These are phyloP conservation scores for Chymomyza procnemis DNA, from an alignment of 2,888 invertebrate genomes.

Conservation along the genomic window DNA sequence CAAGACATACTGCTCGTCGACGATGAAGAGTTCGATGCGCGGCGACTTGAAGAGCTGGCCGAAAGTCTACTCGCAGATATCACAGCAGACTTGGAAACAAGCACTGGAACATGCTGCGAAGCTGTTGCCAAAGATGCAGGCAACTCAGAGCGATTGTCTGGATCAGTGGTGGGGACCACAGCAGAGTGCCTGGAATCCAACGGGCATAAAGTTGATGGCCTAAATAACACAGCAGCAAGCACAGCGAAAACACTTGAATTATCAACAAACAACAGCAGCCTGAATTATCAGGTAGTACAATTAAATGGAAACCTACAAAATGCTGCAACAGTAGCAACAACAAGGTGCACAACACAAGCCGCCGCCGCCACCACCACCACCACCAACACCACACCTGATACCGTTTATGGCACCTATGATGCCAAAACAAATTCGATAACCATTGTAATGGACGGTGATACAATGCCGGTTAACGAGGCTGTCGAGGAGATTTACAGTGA, in stretches of 20 bases:
- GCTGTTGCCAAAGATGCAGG: slow-evolving; percentile 80
- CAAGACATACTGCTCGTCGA: slow-evolving; percentile 85
- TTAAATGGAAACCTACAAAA: slow-evolving; percentile 52
- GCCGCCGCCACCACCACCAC: too few species aligned
- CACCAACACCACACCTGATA: slow-evolving; percentile 80
- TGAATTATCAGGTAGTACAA: slow-evolving; percentile 44
- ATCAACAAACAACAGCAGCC: slow-evolving; percentile 23
- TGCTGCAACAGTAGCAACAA: slow-evolving; percentile 6
- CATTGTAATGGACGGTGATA: slow-evolving; percentile 82
- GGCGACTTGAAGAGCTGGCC: slow-evolving; percentile 89
- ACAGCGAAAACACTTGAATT: slow-evolving; percentile 17
- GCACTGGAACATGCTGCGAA: slow-evolving; percentile 82
- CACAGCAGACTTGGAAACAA: slow-evolving; percentile 83
- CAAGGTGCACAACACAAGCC: slow-evolving; percentile 36
- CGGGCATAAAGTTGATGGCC: slow-evolving; percentile 76
- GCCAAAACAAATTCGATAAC: slow-evolving; percentile 87
- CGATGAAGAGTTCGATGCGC: slow-evolving; percentile 85
- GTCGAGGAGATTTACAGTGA: slow-evolving; percentile 79
- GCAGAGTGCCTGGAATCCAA: slow-evolving; percentile 91
- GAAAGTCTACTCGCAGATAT: slow-evolving; percentile 89
- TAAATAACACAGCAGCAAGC: slow-evolving; percentile 77
- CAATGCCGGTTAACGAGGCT: slow-evolving; percentile 80
- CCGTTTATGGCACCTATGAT: slow-evolving; percentile 86
- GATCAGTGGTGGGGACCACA: slow-evolving; percentile 92
- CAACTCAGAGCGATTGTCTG: slow-evolving; percentile 79